Evolutionary conservation across 2,113 vertebrate genomes (phyloP), one percentile per base, ranked within the genome.

Genomic region (Passer montanus): DNA sequence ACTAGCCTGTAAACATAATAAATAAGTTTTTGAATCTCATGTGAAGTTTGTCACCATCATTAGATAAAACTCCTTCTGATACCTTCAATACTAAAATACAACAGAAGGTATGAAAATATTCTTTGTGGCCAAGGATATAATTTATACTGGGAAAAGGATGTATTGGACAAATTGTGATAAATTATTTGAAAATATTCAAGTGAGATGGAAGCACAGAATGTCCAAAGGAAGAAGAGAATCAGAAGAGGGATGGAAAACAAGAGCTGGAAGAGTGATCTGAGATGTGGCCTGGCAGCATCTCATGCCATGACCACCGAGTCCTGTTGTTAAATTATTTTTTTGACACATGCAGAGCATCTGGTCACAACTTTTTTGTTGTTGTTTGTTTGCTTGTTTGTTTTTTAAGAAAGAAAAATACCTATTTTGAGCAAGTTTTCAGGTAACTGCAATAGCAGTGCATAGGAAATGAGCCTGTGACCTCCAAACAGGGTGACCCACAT

Each of bases 391-490:
- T 66, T 35, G 20, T 15, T 56, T 62, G 14, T 53, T 56, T 67
- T 46, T 46, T 31, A 1, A 41, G 28, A 22, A 52, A 52, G 3
- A n/a, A 81, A 87, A 46, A 37, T 18, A 27, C 8, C 6, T 46
- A 2, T 66, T 87, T 80, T 62, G 31, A 56, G 3, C 8, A 63
- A 24, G 6, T 35, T 68, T 92, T 75, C 15, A 31, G 24, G 11
- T 53, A 58, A 15, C 6, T 1, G 52, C 2, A 55, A 12, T 7
- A 81, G 9, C 13, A 50, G 12, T 15, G 7, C 11, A 9, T 0
- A 26, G 39, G 47, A 94, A 82, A 55, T 13, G 24, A 28, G 13
- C 50, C 50, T 30, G 44, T 56, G 64, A 41, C 27, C 13, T 78
- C 41, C 8, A 8, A 21, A 53, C 0, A 0, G 5, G 11, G 16